Base-by-base conservation (phyloP, 2,888 invertebrate genomes). In the Hyposoter dolosus region DNA sequence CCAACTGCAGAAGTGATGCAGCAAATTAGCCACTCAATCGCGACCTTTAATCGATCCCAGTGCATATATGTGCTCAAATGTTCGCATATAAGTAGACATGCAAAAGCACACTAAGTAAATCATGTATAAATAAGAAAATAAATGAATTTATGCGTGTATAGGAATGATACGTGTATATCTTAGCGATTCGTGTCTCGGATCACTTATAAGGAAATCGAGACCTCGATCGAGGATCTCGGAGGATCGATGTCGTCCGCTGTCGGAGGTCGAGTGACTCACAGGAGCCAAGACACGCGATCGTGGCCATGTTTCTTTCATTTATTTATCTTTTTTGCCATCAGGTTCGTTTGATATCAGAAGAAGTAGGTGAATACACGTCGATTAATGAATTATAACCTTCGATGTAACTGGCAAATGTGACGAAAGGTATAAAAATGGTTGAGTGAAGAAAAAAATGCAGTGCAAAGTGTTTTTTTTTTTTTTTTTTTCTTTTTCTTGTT, bases 131-230 rank as follows among this genome's bases (percentile, higher is more conserved):
- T 15, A 56, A 32, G 10, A 45, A 28, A 43, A 47, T 23, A 10
- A 9, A 56, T 9, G 23, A 7, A 50, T 10, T 23, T 47, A 32
- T 40, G 72, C 53, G 9, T 32, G 47, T 17, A 45, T n/a, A 69
- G 28, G 15, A 19, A 35, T 50, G 40, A 43, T 60, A 32, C 35
- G 45, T 79, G 35, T 82, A 74, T 74, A 40, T 82, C 56, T 63
- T 32, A 32, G 35, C 53, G 68, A 76, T 66, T 76, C 75, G 19
- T 28, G 76, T 77, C 77, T 71, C 71, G 65, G 63, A 69, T 83
- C 78, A 35, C 86, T 82, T 86, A 84, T 86, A 86, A 86, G 86
- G 86, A 86, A 86, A 86, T 86, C 86, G 86, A 86, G 86, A 86
- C 86, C 86, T 86, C 86, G 84, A 86, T 86, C 82, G 86, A 71